phyloP scores from a whole-genome alignment of 1,140 invertebrate species.

The Euborellia annulipes region DNA sequence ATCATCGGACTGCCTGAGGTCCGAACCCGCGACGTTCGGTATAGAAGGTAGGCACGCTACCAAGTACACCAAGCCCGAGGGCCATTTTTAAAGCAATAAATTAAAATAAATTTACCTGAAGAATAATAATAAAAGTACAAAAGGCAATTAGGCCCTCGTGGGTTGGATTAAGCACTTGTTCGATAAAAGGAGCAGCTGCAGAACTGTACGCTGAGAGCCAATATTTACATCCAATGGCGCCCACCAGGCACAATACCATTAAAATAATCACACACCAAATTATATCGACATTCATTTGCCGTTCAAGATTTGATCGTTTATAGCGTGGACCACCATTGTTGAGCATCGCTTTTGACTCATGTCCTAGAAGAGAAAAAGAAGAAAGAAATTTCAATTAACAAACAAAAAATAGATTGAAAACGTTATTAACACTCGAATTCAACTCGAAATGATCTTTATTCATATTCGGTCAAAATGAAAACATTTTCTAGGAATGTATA shows the following conservation, averaged over 20 bases:
- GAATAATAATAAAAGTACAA: constrained; percentile 89
- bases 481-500: too few relatives aligned
- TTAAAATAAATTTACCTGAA: constrained; percentile 52
- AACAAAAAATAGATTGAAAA: too few relatives aligned
- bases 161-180: constrained; percentile 35
- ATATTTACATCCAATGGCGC: constrained; percentile 74
- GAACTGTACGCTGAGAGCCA: constrained; percentile 51
- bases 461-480: not conserved
- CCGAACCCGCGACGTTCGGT: too few relatives aligned
- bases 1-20: too few relatives aligned
- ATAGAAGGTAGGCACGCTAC: too few relatives aligned
- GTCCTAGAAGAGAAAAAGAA: constrained; percentile 38
- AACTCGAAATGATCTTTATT: constrained; percentile 2
- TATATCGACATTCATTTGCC: constrained; percentile 88
- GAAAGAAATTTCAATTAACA: not conserved
- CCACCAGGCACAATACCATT: constrained; percentile 75
- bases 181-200: constrained; percentile 44
- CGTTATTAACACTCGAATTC: too few relatives aligned
- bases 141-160: constrained; percentile 79
- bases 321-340: constrained; percentile 93
- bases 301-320: constrained; percentile 82
- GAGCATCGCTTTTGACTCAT: constrained; percentile 95
- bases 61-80: too few relatives aligned
- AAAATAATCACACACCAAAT: constrained; percentile 93
- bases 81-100: too few relatives aligned